Percentiles rank a stretch among this genome's conserved stretches.
phyloP scores from a whole-genome alignment of 1,140 invertebrate species.

The Phortica variegata region DNA sequence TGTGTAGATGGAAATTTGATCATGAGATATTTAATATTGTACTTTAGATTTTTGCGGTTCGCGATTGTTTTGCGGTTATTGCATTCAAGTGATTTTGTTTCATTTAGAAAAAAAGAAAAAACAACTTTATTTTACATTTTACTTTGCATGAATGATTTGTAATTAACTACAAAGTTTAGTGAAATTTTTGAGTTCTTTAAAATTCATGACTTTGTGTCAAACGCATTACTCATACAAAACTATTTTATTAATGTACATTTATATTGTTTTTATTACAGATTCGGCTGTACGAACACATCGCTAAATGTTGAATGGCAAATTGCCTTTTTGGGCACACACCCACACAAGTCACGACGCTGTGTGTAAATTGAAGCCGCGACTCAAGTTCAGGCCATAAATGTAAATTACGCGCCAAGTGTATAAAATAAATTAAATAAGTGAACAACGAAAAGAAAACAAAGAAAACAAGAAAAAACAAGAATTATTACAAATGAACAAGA shows the following conservation, averaged over 20 bases:
- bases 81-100: background rate
- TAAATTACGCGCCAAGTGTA: too few species aligned
- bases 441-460: conserved; percentile 18
- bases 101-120: conserved; percentile 5
- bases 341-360: conserved; percentile 47
- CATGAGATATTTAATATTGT: too few species aligned
- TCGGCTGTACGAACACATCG: conserved; percentile 40
- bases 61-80: background rate
- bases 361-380: conserved; percentile 20
- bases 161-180: background rate
- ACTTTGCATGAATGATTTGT: background rate
- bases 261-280: conserved; percentile 39
- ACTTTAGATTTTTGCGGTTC: too few species aligned
- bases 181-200: conserved; percentile 25
- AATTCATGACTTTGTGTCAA: background rate
- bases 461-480: conserved; percentile 17
- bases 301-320: conserved; percentile 48
- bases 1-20: too few species aligned
- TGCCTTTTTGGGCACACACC: conserved; percentile 40
- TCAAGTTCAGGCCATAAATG: conserved; percentile 20
- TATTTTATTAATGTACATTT: conserved; percentile 12
- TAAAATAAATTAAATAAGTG: too few species aligned
- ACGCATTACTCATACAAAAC: conserved; percentile 7
- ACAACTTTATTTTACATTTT: background rate
- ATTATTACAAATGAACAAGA: background rate